Base-by-base conservation (phyloP, 2,888 invertebrate genomes). In the Abrostola triplasia region DNA sequence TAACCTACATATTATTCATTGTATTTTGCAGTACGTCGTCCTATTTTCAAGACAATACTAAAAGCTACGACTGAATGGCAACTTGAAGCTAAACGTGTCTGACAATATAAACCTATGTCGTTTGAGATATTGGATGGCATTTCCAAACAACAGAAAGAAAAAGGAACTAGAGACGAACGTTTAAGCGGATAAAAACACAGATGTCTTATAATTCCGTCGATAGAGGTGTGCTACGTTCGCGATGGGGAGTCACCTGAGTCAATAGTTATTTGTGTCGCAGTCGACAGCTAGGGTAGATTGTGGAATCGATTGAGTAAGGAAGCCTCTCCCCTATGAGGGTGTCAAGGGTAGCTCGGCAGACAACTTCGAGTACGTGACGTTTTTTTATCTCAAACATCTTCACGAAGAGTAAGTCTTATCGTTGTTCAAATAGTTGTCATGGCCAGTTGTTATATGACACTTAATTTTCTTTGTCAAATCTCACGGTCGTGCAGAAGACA, bases 301-400 rank as follows among this genome's bases (percentile, higher is more conserved):
- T 72, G 71, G 67, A 73, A 92, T 92, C 92, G 92, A 92, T 92
- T 86, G 83, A 76, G 79, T 70, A 79, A 82, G 79, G 79, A 80
- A 79, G 68, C 67, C 77, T 74, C 87, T 83, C 85, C 82, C 82
- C 73, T 65, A 49, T 62, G 62, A 76, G 80, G 77, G 78, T 81
- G 81, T 84, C 85, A 88, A 87, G 89, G 87, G 89, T 84, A 85
- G 79, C 77, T 79, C 52, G 68, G 61, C 64, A 68, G 76, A 62
- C 68, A 70, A 51, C 50, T 64, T 70, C 79, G 62, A 59, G 65
- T 60, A 68, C 64, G 58, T 76, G 67, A 66, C 72, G 72, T 73
- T 63, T 76, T n/a, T 70, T 74, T 79, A 79, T 81, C 80, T 76
- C 57, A 35, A 42, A 44, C 47, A 69, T 73, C 72, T 79, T 76